A percentile compares a stretch with the other conserved stretches of the same genome.
These are phyloP conservation scores for Cinara cedri DNA, from an alignment of 2,888 invertebrate genomes.

Conservation along the genomic window DNA sequence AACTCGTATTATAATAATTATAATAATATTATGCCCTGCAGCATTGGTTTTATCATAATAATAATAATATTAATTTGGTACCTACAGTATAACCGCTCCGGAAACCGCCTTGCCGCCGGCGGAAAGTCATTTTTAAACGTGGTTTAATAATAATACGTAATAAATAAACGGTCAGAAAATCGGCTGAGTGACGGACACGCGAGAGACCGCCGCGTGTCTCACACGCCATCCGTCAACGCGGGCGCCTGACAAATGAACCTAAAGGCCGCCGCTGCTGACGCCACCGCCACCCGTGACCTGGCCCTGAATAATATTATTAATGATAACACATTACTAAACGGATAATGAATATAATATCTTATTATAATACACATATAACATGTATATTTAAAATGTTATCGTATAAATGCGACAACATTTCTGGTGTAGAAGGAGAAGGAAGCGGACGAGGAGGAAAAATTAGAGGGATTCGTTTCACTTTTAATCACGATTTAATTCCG, in stretches of 20 bases:
- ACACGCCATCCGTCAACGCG: conserved; percentile 23
- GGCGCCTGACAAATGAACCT: conserved; percentile 40
- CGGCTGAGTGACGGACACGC: conserved; percentile 26
- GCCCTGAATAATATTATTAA: conserved; percentile 17
- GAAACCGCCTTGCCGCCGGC: not conserved
- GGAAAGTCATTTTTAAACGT: conserved; percentile 1
- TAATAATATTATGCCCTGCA: too few relatives aligned
- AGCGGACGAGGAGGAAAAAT: too few relatives aligned
- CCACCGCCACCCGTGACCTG: not conserved
- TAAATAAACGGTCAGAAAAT: conserved; percentile 17
- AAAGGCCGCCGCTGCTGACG: not conserved
- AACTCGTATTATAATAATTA: not conserved
- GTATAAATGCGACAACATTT: too few relatives aligned
- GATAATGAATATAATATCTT: not conserved
- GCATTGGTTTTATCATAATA: not conserved
- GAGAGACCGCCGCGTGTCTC: not conserved
- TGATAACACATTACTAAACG: not conserved
- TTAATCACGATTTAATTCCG: too few relatives aligned
- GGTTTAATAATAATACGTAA: not conserved
- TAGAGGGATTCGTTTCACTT: too few relatives aligned
- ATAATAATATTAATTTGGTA: too few relatives aligned
- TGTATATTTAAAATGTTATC: too few relatives aligned
- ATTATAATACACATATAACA: not conserved
- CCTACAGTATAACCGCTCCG: not conserved
- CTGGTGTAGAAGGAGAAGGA: not conserved